Evolutionary conservation across 2,113 vertebrate genomes (phyloP), one percentile per base, ranked within the genome.

Genomic region (Artemisiospiza belli): DNA sequence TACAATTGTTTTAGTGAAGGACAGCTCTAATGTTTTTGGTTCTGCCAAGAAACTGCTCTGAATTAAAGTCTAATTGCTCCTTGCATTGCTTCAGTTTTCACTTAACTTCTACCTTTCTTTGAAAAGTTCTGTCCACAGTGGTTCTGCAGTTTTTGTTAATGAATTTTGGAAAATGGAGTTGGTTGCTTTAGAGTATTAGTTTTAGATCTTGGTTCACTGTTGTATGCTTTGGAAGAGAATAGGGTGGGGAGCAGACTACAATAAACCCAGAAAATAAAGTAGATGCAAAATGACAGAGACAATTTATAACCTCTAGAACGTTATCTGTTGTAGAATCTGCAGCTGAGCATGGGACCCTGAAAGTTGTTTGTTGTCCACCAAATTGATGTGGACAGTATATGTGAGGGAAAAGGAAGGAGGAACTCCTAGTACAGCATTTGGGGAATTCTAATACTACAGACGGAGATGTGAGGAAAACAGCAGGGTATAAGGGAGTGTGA

Each of bases 341-440:
- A 47, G 1, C 37, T 41, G 44, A 90, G 25, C 18, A 41, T 41
- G 41, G 41, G 41, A 41, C 41, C 41, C 41, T 74, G 49, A 25
- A 43, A 57, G 30, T 18, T 83, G 22, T 54, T 55, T 76, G 16
- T 39, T 84, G 23, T 76, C 28, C 59, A 46, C 54, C 58, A 54
- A 62, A 41, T 27, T 18, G 13, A 31, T 55, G 27, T 61, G 44
- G 54, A 28, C 33, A n/a, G 43, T 67, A 1, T n/a, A 13, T 5
- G 11, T 51, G 44, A 90, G 46, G 25, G 33, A 49, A 64, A 84
- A 69, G 46, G 44, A 24, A 68, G 43, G 72, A 61, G 23, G 9
- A 46, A 30, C 68, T 80, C 39, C 39, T 68, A 23, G 12, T 12
- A 14, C 0, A 3, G 22, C 4, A 28, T 1, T 5, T 74, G 51